Conservation (phyloP, 2,888 invertebrate species). For the Agrilus biguttatus region DNA sequence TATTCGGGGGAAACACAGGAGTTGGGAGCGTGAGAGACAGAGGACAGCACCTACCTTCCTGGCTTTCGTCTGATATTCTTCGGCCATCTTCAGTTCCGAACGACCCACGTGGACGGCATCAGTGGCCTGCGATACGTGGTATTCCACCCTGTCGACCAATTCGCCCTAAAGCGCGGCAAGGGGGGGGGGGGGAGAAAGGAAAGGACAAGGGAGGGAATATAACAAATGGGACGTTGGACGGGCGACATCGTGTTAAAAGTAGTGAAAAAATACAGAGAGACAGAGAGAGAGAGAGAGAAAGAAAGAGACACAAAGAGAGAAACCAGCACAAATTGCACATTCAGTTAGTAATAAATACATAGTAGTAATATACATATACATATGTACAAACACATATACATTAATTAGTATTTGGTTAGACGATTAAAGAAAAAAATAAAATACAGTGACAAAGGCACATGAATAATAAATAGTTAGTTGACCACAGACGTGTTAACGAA, state of each 20-base stretch:
- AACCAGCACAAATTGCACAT: conserved; percentile 28
- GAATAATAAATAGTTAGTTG: neutral
- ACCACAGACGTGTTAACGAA: neutral
- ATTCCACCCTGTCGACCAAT: conserved; percentile 87
- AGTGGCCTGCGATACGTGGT: conserved; percentile 75
- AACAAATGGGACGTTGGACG: conserved; percentile 4
- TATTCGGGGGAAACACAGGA: conserved; percentile 5
- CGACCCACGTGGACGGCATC: conserved; percentile 74
- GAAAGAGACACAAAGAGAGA: conserved; percentile 34
- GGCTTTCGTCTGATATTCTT: conserved; percentile 74
- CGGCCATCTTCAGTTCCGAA: conserved; percentile 62
- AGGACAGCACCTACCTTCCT: conserved; percentile 57
- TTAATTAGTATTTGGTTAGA: no score
- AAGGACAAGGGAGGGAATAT: conserved; percentile 8
- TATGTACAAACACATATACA: neutral
- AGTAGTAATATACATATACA: conserved; percentile 23
- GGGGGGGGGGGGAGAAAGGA: conserved; percentile 9
- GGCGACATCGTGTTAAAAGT: conserved; percentile 13
- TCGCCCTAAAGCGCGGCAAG: conserved; percentile 55
- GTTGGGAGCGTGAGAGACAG: neutral
- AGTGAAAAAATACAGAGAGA: conserved; percentile 17
- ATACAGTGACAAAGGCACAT: neutral
- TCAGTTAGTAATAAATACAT: no score
- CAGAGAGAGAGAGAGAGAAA: conserved; percentile 19
- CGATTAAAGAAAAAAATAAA: neutral